A percentile compares a stretch with the other conserved stretches of the same genome.
These are phyloP conservation scores for Bufotes viridis DNA, from an alignment of 2,797 vertebrate genomes.

Conservation along the genomic window DNA sequence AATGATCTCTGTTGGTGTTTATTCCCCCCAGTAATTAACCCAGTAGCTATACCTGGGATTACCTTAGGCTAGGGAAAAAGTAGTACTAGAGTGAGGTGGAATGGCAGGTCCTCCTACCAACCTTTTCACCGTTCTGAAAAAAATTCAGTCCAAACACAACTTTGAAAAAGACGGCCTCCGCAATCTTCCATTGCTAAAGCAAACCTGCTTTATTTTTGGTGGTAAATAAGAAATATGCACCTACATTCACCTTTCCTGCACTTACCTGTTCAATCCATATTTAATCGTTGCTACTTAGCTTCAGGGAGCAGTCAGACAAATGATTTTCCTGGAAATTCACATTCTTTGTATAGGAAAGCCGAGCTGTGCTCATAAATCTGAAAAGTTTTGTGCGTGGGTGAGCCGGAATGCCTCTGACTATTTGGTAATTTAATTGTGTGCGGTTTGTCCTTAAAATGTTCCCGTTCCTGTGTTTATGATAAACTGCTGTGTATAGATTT, in stretches of 20 bases:
- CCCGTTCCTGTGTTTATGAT: background rate
- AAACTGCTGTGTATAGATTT: slow-evolving; percentile 7
- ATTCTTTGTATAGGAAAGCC: slow-evolving; percentile 16
- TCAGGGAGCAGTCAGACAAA: background rate
- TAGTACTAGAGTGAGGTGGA: no score
- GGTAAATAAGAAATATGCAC: background rate
- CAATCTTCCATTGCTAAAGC: no score
- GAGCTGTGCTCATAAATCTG: slow-evolving; percentile 11
- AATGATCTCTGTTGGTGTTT: no score
- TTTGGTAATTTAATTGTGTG: slow-evolving; percentile 25
- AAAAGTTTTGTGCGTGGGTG: slow-evolving; percentile 12
- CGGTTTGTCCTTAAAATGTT: background rate
- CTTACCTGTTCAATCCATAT: slow-evolving; percentile 11
- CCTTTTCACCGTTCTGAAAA: no score
- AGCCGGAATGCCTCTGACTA: background rate
- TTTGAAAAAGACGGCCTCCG: no score
- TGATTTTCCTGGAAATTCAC: background rate
- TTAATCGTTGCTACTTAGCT: slow-evolving; percentile 18
- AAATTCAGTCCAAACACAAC: no score
- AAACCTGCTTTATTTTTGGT: background rate
- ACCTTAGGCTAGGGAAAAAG: no score
- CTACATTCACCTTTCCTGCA: background rate
- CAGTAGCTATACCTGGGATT: no score
- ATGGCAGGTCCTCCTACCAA: no score
- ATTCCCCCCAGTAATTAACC: no score